Evolutionary conservation across 2,797 vertebrate genomes (phyloP).

Genomic region (Muraenolepis orangiensis): DNA sequence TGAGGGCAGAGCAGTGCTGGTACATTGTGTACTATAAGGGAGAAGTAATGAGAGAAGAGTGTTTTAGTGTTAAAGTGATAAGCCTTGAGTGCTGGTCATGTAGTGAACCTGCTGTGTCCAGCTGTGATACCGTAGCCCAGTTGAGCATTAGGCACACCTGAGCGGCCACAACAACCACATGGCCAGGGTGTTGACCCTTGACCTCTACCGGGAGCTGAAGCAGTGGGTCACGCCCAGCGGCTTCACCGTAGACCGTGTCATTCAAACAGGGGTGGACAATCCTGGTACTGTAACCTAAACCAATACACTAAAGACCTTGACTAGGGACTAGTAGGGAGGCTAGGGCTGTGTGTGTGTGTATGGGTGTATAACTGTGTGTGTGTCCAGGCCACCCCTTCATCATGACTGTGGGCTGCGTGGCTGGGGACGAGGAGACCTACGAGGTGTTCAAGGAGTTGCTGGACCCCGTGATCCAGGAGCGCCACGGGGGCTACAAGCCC

Average conservation of each 20-base stretch:
- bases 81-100: too few relatives aligned
- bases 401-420: conserved; percentile 93
- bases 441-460: conserved; percentile 85
- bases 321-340: not conserved
- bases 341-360: not conserved
- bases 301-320: not conserved
- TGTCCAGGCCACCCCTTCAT: conserved; percentile 89
- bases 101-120: too few relatives aligned
- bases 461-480: conserved; percentile 89
- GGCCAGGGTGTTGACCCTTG: conserved; percentile 43
- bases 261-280: conserved; percentile 84
- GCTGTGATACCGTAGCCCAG: conserved; percentile 61
- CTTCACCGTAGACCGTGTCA: conserved; percentile 69
- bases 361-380: not conserved
- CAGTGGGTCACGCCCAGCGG: conserved; percentile 68
- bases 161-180: conserved; percentile 78
- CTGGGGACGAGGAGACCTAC: conserved; percentile 92
- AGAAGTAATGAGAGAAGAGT: too few relatives aligned
- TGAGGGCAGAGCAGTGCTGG: too few relatives aligned
- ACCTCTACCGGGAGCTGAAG: conserved; percentile 71
- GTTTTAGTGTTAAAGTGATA: too few relatives aligned
- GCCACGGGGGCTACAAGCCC: conserved; percentile 95
- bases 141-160: too few relatives aligned
- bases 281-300: conserved; percentile 71
- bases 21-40: too few relatives aligned